Conservation (phyloP, 2,888 invertebrate genomes). For the Plebejus melissa region DNA sequence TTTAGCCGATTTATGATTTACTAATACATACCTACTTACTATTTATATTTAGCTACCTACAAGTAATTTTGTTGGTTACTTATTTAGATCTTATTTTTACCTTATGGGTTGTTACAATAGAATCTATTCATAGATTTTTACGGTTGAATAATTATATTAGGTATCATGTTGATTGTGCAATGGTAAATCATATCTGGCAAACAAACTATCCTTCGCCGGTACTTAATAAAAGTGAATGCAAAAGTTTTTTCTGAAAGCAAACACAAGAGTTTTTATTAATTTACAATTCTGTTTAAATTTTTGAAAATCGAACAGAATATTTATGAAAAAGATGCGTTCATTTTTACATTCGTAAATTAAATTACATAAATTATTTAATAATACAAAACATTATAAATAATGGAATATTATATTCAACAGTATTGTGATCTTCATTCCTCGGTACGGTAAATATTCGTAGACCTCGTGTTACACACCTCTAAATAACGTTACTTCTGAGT, state of each 20-base stretch:
- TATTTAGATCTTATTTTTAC: neutral
- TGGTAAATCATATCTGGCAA: conserved; percentile 7
- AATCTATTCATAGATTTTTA: neutral
- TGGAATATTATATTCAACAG: conserved; percentile 27
- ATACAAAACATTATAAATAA: conserved; percentile 27
- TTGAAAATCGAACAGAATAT: neutral
- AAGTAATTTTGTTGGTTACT: neutral
- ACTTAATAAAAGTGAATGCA: neutral
- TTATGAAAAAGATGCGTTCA: neutral
- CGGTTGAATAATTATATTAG: neutral
- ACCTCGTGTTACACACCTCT: conserved; percentile 35
- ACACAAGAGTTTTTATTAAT: neutral
- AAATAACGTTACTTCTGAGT: conserved; percentile 30
- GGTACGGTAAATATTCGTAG: neutral
- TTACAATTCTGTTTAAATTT: too few species aligned
- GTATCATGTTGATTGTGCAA: neutral
- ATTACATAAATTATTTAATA: conserved; percentile 1
- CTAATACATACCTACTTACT: neutral
- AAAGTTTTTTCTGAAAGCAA: neutral
- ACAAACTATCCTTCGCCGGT: neutral
- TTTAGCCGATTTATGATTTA: neutral
- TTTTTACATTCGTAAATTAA: neutral
- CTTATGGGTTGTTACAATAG: neutral
- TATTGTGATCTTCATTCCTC: conserved; percentile 7
- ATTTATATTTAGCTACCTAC: neutral